Percentiles rank a stretch among this genome's conserved stretches.
Evolutionary conservation across 2,888 invertebrate genomes (phyloP).

Genomic region (Caenorhabditis wallacei): DNA sequence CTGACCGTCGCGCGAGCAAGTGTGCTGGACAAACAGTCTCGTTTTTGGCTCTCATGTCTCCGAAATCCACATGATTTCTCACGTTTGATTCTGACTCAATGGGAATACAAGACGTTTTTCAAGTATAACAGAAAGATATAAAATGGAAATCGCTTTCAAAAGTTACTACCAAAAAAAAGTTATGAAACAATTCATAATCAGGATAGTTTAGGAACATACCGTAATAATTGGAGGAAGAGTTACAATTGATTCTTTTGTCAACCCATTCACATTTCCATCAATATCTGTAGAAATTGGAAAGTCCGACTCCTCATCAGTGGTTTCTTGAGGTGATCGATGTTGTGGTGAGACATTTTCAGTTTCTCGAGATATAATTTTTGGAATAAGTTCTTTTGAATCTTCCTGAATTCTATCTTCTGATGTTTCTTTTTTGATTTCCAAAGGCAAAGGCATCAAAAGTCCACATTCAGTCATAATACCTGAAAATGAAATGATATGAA

Average conservation of each 20-base stretch:
- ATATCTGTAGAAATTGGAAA: slow-evolving; percentile 17
- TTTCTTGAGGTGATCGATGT: slow-evolving; percentile 41
- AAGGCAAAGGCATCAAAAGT: slow-evolving; percentile 29
- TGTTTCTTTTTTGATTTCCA: slow-evolving; percentile 36
- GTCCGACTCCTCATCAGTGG: slow-evolving; percentile 55
- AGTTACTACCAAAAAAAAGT: not conserved
- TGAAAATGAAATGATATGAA: slow-evolving; percentile 4
- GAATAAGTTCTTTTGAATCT: not conserved
- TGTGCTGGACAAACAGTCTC: slow-evolving; percentile 53
- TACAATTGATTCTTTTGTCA: slow-evolving; percentile 42
- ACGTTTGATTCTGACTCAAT: slow-evolving; percentile 33
- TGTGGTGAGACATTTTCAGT: slow-evolving; percentile 39
- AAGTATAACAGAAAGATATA: not conserved
- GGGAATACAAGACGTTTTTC: not conserved
- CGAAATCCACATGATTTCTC: slow-evolving; percentile 31
- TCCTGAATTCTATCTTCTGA: slow-evolving; percentile 19
- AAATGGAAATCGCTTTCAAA: not conserved
- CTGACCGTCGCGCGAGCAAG: slow-evolving; percentile 50
- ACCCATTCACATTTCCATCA: slow-evolving; percentile 7
- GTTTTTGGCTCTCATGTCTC: slow-evolving; percentile 35
- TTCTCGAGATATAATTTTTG: slow-evolving; percentile 10
- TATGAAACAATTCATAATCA: no score
- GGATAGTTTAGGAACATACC: slow-evolving; percentile 7
- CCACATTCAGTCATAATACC: slow-evolving; percentile 50
- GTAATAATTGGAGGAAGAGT: slow-evolving; percentile 45